Evolutionary conservation across 1,140 invertebrate genomes (phyloP).

Genomic region (Mizuhopecten yessoensis): DNA sequence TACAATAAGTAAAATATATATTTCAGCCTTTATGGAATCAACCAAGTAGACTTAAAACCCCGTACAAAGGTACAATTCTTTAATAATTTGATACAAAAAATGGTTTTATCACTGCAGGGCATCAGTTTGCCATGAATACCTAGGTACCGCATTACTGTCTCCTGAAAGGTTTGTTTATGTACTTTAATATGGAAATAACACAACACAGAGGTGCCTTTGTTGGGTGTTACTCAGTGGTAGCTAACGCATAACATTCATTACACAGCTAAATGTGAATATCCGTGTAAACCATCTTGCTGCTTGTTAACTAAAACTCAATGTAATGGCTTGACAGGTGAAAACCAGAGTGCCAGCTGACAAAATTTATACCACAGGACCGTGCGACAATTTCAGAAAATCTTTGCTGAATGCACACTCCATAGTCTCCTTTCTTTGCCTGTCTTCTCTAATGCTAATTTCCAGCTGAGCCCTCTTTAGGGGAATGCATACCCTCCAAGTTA

Average conservation of each 20-base stretch:
- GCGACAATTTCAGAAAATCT: constrained; percentile 27
- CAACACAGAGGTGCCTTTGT: neutral
- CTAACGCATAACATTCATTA: constrained; percentile 24
- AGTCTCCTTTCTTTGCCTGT: neutral
- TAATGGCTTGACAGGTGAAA: constrained; percentile 25
- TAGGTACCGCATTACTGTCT: neutral
- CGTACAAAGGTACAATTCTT: neutral
- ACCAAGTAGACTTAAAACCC: neutral
- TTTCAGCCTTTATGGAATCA: neutral
- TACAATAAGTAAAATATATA: constrained; percentile 36
- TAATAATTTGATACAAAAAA: neutral
- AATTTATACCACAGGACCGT: neutral
- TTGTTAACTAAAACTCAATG: neutral
- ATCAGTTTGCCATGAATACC: neutral
- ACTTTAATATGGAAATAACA: neutral
- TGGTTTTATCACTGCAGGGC: neutral
- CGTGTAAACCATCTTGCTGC: neutral
- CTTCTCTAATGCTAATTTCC: constrained; percentile 20
- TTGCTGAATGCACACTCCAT: constrained; percentile 17
- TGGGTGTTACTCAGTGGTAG: neutral
- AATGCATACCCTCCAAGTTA: neutral
- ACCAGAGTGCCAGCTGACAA: constrained; percentile 23
- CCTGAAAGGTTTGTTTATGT: constrained; percentile 1
- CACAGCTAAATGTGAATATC: neutral
- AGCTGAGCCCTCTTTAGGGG: neutral